Evolutionary conservation across 1,140 invertebrate species (phyloP).

Genomic region (Drosophila pruinosa): DNA sequence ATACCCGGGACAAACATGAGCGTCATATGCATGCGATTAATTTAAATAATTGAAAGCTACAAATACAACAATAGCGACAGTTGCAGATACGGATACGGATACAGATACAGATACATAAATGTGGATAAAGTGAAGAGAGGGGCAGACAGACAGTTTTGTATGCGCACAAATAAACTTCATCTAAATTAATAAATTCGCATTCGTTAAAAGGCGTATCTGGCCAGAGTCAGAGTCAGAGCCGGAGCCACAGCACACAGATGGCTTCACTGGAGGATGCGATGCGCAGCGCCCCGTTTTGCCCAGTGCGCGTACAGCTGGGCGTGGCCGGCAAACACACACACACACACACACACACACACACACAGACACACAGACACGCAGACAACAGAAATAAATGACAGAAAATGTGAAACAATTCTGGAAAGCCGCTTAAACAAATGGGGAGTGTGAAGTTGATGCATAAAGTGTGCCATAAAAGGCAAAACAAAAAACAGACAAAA

Average conservation of each 20-base stretch:
- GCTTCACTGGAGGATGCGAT: constrained; percentile 18
- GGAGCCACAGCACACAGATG: not conserved
- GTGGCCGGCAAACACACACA: constrained; percentile 5
- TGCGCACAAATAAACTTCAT: constrained; percentile 23
- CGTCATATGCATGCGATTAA: constrained; percentile 36
- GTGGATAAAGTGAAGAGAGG: not conserved
- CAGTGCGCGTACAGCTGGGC: constrained; percentile 16
- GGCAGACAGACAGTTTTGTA: too few species aligned
- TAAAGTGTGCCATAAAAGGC: constrained; percentile 35
- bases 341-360: not conserved
- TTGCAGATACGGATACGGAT: constrained; percentile 2
- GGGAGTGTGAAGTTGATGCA: constrained; percentile 27
- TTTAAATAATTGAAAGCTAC: constrained; percentile 40
- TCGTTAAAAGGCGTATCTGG: constrained; percentile 22
- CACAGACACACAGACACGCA: not conserved
- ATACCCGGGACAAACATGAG: not conserved
- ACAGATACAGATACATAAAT: constrained; percentile 11
- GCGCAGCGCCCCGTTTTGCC: not conserved
- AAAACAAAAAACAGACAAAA: not conserved
- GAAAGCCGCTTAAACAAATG: constrained; percentile 18
- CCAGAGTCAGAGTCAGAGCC: not conserved
- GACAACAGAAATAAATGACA: constrained; percentile 10
- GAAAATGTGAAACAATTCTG: constrained; percentile 4
- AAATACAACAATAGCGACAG: constrained; percentile 2
- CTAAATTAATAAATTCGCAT: constrained; percentile 43